Base-by-base conservation (phyloP, 2,797 vertebrate species). In the Dallia pectoralis region DNA sequence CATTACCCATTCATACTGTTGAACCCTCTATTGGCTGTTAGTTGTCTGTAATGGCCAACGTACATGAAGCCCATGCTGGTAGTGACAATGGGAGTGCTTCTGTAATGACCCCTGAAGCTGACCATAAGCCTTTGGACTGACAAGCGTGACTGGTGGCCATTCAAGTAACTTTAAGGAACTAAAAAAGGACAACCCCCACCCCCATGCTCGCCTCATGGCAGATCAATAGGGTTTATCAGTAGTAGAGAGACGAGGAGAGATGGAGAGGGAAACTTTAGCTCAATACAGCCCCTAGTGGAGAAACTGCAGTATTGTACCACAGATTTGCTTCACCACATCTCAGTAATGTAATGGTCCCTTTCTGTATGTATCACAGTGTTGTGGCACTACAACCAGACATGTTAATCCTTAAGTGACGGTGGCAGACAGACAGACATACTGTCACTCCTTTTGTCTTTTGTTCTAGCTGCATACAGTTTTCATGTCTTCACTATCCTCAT, bases 241-340 rank as follows among this genome's bases (percentile, higher is more conserved):
- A 79, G 75, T n/a, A 40, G 19, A 74, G 47, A 79, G 62, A 63
- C 25, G 65, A 8, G 16, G 33, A 8, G 44, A 27, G 25, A 15
- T 5, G 29, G 25, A 29, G 2, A 51, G 27, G 29, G 29, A 81
- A 77, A 77, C 47, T 53, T 78, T 82, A 85, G 85, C 78, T 85
- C 84, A 83, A 73, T 56, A 74, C 76, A 79, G 78, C 89, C 87
- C 87, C 92, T 89, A 84, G 91, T 91, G 91, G 89, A 66, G 40
- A 19, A 6, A 75, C 63, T 6, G 16, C n/a, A 61, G 30, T 72
- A 86, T 64, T 74, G 67, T 6, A 2, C 65, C 30, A 7, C 40
- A 44, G 6, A 1, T 44, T 44, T 44, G 40, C 67, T 49, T 74
- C 7, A 72, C 8, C 22, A 51, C 68, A 75, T 73, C 74, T 56